Evolutionary conservation across 1,140 invertebrate species (phyloP).

Genomic region (Zelostemma sp.): DNA sequence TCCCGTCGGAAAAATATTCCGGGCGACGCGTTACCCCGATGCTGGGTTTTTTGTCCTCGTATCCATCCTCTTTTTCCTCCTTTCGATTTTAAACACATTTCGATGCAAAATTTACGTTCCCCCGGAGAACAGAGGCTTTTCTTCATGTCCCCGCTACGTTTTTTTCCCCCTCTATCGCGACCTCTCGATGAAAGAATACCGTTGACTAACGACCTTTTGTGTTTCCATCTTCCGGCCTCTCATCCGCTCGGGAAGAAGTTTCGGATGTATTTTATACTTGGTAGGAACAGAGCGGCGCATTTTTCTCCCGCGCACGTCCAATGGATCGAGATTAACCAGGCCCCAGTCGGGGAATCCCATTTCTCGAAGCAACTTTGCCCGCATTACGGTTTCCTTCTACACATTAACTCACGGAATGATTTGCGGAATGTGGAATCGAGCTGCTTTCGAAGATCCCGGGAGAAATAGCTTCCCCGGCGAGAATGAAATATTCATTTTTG

Average conservation of each 20-base stretch:
- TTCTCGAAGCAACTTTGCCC: neutral
- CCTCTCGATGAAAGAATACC: slow-evolving; percentile 3
- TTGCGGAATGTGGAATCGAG: neutral
- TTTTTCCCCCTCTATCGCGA: neutral
- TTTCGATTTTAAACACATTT: slow-evolving; percentile 45
- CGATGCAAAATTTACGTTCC: slow-evolving; percentile 50
- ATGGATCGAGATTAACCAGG: neutral
- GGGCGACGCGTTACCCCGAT: slow-evolving; percentile 18
- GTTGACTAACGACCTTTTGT: slow-evolving; percentile 29
- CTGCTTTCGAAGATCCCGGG: neutral
- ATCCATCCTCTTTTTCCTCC: slow-evolving; percentile 17
- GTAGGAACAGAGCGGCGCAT: neutral
- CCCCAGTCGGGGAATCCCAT: neutral
- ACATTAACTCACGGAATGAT: neutral
- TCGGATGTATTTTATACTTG: slow-evolving; percentile 20
- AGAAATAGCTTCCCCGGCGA: too few relatives aligned
- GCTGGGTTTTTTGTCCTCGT: slow-evolving; percentile 6
- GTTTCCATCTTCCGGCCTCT: slow-evolving; percentile 21
- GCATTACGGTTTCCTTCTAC: neutral
- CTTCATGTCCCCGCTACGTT: neutral
- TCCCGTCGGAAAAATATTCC: slow-evolving; percentile 56
- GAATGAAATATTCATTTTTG: too few relatives aligned
- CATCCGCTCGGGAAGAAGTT: slow-evolving; percentile 4
- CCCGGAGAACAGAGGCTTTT: slow-evolving; percentile 24
- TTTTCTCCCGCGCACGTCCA: neutral